Base-by-base conservation (phyloP, 2,888 invertebrate species). In the Ptychoptera contaminata region DNA sequence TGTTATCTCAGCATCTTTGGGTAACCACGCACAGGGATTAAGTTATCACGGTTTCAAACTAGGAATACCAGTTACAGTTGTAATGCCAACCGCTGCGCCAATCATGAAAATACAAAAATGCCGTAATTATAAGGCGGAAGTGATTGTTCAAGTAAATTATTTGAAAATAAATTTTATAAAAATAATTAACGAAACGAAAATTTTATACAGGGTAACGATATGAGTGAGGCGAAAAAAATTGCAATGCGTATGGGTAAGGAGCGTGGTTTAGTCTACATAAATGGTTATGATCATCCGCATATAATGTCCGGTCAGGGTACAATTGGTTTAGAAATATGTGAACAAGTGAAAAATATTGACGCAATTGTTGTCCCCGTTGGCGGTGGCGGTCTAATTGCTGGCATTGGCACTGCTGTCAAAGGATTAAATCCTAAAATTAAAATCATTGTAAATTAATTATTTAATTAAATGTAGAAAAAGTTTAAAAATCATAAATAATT, bases 241-340 rank as follows among this genome's bases (percentile, higher is more conserved):
- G 93, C 93, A 0, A 76, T 90, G 70, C 71, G 67, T 50, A 63
- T 90, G 49, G 78, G 82, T 0, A 76, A 77, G 55, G 79, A 86
- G 47, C 69, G 72, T 46, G 74, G 74, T 1, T 68, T 82, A 44
- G 73, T 78, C 16, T 94, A 94, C 56, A 82, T 96, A 32, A 94
- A 94, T 64, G 92, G 92, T 2, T 94, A 93, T 58, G 94, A 96
- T 63, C 91, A 94, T 62, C 93, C 93, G 1, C 80, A 92, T 60
- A 90, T 94, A 49, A 82, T 94, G 72, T 88, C 93, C 1, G 94
- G 94, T 0, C 93, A 93, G 63, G 94, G 94, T 9, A 94, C 94
- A 0, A 75, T 92, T 57, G 94, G 91, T 1, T 67, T 96, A 54
- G 94, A 94, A 68, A 91, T 94, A 47, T 63, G 90, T 16, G 91